Conservation (phyloP, 2,797 vertebrate genomes). For the Sebastes nivosus region DNA sequence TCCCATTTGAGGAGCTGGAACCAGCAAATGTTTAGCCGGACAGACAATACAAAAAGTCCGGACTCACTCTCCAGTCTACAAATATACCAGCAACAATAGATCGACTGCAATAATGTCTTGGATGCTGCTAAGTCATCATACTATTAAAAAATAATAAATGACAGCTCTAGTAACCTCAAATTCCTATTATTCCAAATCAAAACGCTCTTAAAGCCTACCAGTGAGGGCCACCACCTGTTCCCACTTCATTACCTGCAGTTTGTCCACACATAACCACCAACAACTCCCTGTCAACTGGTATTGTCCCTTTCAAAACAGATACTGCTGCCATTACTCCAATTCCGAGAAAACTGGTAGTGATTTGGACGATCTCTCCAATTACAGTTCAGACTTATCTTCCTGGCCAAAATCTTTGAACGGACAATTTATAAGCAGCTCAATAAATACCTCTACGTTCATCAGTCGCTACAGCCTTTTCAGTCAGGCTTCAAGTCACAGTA, state of each 20-base stretch:
- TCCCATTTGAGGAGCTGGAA: neutral
- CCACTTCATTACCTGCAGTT: neutral
- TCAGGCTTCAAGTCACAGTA: neutral
- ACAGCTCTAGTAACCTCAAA: neutral
- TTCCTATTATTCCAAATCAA: neutral
- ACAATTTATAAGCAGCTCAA: neutral
- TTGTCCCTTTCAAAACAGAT: neutral
- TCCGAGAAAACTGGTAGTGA: neutral
- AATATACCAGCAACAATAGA: neutral
- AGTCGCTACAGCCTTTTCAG: accelerated
- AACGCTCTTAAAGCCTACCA: neutral
- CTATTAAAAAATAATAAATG: neutral
- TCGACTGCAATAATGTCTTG: neutral
- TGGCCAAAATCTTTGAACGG: neutral
- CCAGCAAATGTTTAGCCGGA: neutral
- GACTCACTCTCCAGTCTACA: neutral
- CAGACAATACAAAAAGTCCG: neutral
- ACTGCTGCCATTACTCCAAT: neutral
- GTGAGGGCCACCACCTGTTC: neutral
- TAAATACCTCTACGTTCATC: neutral
- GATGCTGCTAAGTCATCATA: neutral
- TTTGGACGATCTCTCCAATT: neutral
- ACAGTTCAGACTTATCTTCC: neutral
- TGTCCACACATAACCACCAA: neutral
- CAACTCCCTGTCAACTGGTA: neutral